Percentiles rank a stretch among this genome's conserved stretches.
Conservation (phyloP, 2,797 vertebrate species). For the Oreochromis mossambicus region DNA sequence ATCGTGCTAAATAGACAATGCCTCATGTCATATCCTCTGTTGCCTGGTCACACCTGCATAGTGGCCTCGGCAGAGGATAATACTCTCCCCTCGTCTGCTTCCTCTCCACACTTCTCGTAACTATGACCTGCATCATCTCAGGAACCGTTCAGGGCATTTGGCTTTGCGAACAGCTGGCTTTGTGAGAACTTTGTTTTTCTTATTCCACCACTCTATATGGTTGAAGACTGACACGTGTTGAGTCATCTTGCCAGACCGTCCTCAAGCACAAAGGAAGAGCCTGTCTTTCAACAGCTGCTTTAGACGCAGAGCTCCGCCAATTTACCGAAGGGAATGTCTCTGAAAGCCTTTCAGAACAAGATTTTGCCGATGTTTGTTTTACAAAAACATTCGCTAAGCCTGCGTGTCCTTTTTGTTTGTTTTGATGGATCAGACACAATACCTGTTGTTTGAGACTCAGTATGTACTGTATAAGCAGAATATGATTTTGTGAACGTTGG, state of each 20-base stretch:
- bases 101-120: slow-evolving; percentile 13
- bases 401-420: slow-evolving; percentile 33
- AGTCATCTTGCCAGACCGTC: slow-evolving; percentile 55
- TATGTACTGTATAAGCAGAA: neutral
- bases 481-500: neutral
- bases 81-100: slow-evolving; percentile 27
- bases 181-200: slow-evolving; percentile 54
- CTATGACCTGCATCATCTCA: slow-evolving; percentile 34
- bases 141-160: slow-evolving; percentile 26
- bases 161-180: slow-evolving; percentile 46
- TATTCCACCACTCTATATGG: slow-evolving; percentile 24
- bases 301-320: slow-evolving; percentile 41
- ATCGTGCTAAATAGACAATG: slow-evolving; percentile 34
- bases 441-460: neutral
- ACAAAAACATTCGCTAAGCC: slow-evolving; percentile 37
- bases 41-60: slow-evolving; percentile 49
- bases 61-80: slow-evolving; percentile 13
- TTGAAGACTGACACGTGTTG: slow-evolving; percentile 59
- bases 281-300: slow-evolving; percentile 64
- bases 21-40: slow-evolving; percentile 48
- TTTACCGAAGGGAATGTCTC: slow-evolving; percentile 41
- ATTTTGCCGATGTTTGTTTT: slow-evolving; percentile 48
- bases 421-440: slow-evolving; percentile 13
- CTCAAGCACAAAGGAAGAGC: slow-evolving; percentile 58
- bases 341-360: slow-evolving; percentile 40